Percentiles rank a stretch among this genome's conserved stretches.
phyloP scores from a whole-genome alignment of 1,140 invertebrate genomes.

The Penaeus japonicus region DNA sequence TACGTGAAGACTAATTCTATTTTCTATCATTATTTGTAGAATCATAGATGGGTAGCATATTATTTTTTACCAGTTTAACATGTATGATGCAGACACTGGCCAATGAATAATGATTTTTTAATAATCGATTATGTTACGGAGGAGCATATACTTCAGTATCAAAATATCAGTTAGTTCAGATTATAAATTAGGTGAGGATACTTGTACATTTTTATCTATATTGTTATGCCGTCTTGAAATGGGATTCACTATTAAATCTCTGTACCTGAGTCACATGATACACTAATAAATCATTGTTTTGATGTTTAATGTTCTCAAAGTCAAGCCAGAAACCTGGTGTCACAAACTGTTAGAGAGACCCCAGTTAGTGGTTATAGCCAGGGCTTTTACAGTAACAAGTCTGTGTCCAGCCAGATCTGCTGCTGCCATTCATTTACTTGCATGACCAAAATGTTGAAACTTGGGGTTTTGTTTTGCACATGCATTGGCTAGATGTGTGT shows the following conservation, averaged over 20 bases:
- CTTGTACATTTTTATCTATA: slow-evolving; percentile 3
- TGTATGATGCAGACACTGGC: slow-evolving; percentile 46
- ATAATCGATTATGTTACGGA: slow-evolving; percentile 28
- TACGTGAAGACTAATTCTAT: slow-evolving; percentile 47
- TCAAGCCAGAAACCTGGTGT: slow-evolving; percentile 12
- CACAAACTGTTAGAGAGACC: background rate
- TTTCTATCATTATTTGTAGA: slow-evolving; percentile 57
- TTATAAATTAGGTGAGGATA: background rate
- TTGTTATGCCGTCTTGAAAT: slow-evolving; percentile 9
- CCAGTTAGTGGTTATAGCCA: background rate
- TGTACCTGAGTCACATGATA: slow-evolving; percentile 49
- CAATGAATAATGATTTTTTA: slow-evolving; percentile 50
- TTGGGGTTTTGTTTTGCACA: slow-evolving; percentile 28
- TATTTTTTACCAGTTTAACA: slow-evolving; percentile 56
- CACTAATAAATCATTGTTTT: slow-evolving; percentile 39
- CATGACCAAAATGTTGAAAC: too few species aligned
- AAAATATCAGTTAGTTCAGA: slow-evolving; percentile 32
- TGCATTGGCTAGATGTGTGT: background rate
- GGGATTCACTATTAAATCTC: slow-evolving; percentile 38
- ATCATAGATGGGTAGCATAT: slow-evolving; percentile 55
- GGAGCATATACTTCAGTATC: slow-evolving; percentile 52
- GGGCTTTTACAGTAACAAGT: background rate
- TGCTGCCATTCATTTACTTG: slow-evolving; percentile 19
- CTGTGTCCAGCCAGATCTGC: slow-evolving; percentile 34
- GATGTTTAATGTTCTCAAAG: slow-evolving; percentile 26